Base-by-base conservation (phyloP, 23 tunicate genomes). In the Corella eumyota region DNA sequence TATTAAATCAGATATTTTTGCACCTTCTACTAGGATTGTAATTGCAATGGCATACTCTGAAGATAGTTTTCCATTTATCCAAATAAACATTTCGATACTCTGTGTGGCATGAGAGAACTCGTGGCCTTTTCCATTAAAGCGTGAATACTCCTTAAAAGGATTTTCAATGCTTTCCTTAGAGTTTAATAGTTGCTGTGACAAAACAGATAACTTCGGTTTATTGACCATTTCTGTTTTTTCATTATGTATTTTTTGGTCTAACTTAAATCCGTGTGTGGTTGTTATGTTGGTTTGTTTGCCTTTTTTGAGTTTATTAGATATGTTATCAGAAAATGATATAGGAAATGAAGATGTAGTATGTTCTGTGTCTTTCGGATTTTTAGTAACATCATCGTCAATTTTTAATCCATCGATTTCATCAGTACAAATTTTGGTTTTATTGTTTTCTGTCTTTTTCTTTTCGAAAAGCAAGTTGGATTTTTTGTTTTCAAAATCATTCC, bases 131-230 rank as follows among this genome's bases (percentile, higher is more conserved):
- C 85, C 95, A 57, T 85, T 80, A 66, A 85, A 85, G 36, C 66
- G 77, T 2, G 83, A 65, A 71, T 85, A 85, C 11, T 85, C 95
- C 37, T 81, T 75, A 66, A 85, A 85, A 4, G 95, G 95, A 46
- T 75, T 75, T 25, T 59, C 45, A 36, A 54, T 38, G 3, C 28
- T 32, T 13, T 70, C 60, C 20, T 50, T 59, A 3, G 93, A 60
- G 45, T 75, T 30, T 24, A 27, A 45, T 6, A 85, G 54, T 34
- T 51, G 65, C 36, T 70, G 69, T 20, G 95, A 76, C 17, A 85
- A 59, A 25, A 46, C 74, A 9, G 95, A 85, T 6, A 30, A 0
- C 0, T 37, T 40, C 15, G 0, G 30, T 5, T 30, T 68, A 27
- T 51, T 25, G 23, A 25, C 23, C 22, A n/a, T 51, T 19, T 7